phyloP scores from a whole-genome alignment of 2,797 vertebrate species.

The Propithecus perrieri region DNA sequence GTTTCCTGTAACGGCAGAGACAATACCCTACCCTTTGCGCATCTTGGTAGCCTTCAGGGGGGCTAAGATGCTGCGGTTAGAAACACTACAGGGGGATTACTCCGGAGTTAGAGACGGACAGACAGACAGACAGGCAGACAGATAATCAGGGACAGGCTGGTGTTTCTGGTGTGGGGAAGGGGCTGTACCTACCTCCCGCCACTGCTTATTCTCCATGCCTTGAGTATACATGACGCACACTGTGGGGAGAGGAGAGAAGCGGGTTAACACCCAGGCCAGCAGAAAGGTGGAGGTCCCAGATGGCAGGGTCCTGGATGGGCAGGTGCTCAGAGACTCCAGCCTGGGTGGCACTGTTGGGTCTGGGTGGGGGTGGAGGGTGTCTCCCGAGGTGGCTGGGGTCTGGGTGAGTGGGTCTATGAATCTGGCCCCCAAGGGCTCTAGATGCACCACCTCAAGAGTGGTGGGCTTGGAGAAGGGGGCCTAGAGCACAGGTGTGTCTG shows the following conservation, averaged over 20 bases:
- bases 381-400: not conserved
- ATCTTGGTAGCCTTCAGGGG: not conserved
- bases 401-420: not conserved
- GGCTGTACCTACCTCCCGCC: conserved; percentile 92
- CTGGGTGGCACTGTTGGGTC: not conserved
- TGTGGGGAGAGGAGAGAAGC: conserved; percentile 78
- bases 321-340: rapidly evolving
- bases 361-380: too few species aligned
- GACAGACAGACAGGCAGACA: not conserved
- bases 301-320: too few species aligned
- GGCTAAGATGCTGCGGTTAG: not conserved
- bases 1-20: not conserved
- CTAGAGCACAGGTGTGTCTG: not conserved
- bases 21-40: not conserved
- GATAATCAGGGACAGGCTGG: not conserved
- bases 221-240: conserved; percentile 97
- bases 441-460: not conserved
- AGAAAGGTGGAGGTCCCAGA: not conserved
- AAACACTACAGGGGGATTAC: not conserved
- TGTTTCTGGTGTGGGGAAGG: not conserved
- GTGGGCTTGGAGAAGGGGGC: not conserved
- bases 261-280: not conserved
- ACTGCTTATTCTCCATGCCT: conserved; percentile 95
- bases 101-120: not conserved
- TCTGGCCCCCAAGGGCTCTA: not conserved